Conservation (phyloP, 2,113 vertebrate genomes). For the Oenanthe melanoleuca region DNA sequence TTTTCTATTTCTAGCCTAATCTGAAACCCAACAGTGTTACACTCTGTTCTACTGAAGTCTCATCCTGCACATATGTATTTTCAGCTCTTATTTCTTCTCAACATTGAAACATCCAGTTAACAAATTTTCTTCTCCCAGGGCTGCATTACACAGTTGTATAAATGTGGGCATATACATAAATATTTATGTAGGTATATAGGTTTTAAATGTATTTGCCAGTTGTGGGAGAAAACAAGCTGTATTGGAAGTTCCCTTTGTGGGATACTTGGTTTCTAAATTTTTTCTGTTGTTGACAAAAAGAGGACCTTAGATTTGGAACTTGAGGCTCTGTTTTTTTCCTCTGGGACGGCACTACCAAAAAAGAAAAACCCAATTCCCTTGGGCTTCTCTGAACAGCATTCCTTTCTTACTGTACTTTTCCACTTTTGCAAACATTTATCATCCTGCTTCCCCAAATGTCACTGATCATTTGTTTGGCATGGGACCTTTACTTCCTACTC, state of each 20-base stretch:
- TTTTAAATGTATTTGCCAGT: neutral
- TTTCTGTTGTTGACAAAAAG: neutral
- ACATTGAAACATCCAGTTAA: neutral
- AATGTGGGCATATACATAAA: neutral
- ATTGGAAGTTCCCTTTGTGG: neutral
- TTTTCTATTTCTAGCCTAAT: neutral
- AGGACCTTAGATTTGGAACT: neutral
- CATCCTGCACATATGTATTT: neutral
- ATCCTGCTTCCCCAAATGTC: neutral
- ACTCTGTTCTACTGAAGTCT: neutral
- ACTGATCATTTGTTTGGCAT: neutral
- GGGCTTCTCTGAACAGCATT: neutral
- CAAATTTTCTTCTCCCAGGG: neutral
- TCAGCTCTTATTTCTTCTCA: neutral
- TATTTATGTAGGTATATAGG: neutral
- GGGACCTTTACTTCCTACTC: neutral
- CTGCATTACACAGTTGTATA: neutral
- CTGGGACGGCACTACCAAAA: neutral
- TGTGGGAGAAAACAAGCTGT: neutral
- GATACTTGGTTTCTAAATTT: neutral
- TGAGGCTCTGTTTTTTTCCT: neutral
- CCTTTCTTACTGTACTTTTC: neutral
- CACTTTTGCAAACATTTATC: neutral
- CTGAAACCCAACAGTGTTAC: neutral
- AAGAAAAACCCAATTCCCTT: neutral